These are phyloP conservation scores for Metacarcinus magister DNA, from an alignment of 2,888 invertebrate genomes.

Conservation along the genomic window DNA sequence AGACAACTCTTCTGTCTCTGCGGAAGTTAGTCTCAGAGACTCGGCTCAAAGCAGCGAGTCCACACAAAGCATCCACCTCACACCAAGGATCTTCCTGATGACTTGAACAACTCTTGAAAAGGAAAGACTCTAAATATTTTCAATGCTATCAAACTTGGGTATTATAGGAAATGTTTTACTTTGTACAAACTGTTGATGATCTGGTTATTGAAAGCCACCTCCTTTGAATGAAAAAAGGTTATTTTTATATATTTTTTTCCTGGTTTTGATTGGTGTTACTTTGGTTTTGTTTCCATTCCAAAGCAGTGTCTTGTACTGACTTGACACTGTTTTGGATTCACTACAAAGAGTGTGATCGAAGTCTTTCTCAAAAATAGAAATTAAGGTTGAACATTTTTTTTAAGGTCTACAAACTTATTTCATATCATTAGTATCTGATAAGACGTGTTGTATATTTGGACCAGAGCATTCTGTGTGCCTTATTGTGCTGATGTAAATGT, in stretches of 20 bases:
- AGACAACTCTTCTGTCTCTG: slow-evolving; percentile 73
- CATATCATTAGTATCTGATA: slow-evolving; percentile 32
- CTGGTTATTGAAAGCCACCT: not conserved
- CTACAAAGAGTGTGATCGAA: slow-evolving; percentile 8
- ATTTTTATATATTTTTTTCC: not conserved
- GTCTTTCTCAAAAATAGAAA: slow-evolving; percentile 13
- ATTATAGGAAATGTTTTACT: not conserved
- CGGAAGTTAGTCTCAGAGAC: slow-evolving; percentile 67
- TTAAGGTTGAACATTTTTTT: not conserved
- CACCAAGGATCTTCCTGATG: slow-evolving; percentile 19
- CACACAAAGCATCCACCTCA: slow-evolving; percentile 3
- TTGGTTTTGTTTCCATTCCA: not conserved
- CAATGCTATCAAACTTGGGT: not conserved
- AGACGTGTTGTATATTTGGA: not conserved
- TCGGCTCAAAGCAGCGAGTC: slow-evolving; percentile 49
- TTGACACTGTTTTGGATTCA: not conserved
- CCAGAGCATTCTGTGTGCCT: slow-evolving; percentile 70
- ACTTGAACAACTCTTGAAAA: not conserved
- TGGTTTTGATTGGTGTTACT: not conserved
- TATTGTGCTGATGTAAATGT: slow-evolving; percentile 41
- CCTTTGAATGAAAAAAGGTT: not conserved
- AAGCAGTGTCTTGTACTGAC: not conserved
- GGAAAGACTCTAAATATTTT: not conserved
- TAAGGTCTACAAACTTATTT: not conserved
- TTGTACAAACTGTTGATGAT: not conserved